Evolutionary conservation across 2,888 invertebrate genomes (phyloP), one percentile per base, ranked within the genome.

Genomic region (Drosophila diplacantha): DNA sequence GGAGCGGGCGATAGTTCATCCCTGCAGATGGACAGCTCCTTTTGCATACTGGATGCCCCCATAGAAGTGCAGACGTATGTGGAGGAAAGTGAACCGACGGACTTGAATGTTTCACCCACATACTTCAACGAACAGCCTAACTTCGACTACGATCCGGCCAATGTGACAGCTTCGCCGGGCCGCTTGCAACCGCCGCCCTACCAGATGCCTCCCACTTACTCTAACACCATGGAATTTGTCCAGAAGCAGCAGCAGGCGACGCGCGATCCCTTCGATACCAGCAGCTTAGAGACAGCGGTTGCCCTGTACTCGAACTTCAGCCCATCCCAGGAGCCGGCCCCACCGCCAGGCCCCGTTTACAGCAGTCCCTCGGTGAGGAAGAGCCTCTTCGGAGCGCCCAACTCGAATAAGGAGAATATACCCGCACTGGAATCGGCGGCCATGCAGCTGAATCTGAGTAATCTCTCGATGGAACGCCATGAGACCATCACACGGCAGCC

Each of bases 21-120:
- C 60, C 85, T 73, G 55, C 86, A 86, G 53, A 69, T 81, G 52
- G 86, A 87, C 57, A 87, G 81, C 56, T 82, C 85, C 1, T 85
- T 87, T 63, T 93, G 93, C 16, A 88, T 94, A 71, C 87, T 94
- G 0, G 94, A 94, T 85, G 92, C 93, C 73, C 93, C 94, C 0
- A 94, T 94, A 53, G 93, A 94, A 85, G 91, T 92, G 44, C 92
- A 92, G 55, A 89, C 89, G 1, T 86, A 85, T 35, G 76, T 74
- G 9, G 83, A 82, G 11, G 55, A 18, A 2, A 35, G 26, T 26
- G 53, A n/a, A 0, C 56, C 53, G 0, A 49, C 29, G 0, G 55
- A 52, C 2, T 35, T 54, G 7, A 71, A 50, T 3, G 55, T 51
- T 11, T 80, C 78, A 26, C 83, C 80, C 29, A 75, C 83, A 0